These are phyloP conservation scores for Sesamia inferens DNA, from an alignment of 2,888 invertebrate species.

Conservation along the genomic window DNA sequence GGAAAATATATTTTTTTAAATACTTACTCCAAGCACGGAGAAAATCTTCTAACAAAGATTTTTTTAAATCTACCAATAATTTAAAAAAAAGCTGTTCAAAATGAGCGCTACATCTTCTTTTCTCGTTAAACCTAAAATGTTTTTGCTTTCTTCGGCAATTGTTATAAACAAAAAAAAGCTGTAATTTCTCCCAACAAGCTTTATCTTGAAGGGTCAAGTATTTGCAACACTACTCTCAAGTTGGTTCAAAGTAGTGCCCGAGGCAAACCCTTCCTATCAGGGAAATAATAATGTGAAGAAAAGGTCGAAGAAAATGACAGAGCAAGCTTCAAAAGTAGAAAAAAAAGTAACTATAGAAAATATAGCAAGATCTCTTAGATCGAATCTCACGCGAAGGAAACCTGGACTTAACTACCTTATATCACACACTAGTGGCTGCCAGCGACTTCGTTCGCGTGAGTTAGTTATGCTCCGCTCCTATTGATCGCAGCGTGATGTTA, in stretches of 20 bases:
- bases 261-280: background rate
- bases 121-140: background rate
- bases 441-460: too few relatives aligned
- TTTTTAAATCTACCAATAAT: background rate
- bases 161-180: background rate
- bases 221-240: slow-evolving; percentile 16
- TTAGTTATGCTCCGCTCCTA: too few relatives aligned
- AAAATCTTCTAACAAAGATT: background rate
- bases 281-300: slow-evolving; percentile 6
- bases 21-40: background rate
- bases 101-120: background rate
- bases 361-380: background rate
- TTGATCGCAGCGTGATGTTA: too few relatives aligned
- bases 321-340: background rate
- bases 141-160: background rate
- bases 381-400: background rate
- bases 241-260: slow-evolving; percentile 4
- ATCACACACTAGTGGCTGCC: too few relatives aligned
- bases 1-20: too few relatives aligned
- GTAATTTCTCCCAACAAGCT: background rate
- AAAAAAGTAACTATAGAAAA: background rate
- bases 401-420: background rate
- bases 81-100: background rate
- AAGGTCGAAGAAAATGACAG: background rate
- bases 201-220: slow-evolving; percentile 9